Evolutionary conservation across 1,140 invertebrate species (phyloP), one percentile per base, ranked within the genome.

Genomic region (Fopius arisanus): DNA sequence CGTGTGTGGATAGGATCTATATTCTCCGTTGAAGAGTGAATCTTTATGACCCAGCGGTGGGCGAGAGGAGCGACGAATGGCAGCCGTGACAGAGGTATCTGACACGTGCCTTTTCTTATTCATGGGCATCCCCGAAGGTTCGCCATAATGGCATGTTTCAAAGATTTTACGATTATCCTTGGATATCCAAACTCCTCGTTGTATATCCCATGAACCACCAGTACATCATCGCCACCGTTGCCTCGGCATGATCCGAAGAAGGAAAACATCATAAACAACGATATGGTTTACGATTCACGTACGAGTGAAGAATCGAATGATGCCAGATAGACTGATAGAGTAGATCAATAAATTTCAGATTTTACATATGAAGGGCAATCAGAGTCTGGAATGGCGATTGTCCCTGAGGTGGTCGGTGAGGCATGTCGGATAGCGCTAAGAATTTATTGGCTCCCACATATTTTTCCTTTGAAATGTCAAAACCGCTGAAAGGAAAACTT

Each of bases 11-110:
- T n/a, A 80, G 77, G 82, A 83, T 84, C 81, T 83, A 82, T 81
- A 80, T 83, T 82, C 78, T 77, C 75, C 77, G 70, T 77, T 33
- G 29, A 26, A 2, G 77, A 78, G 75, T 81, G 80, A 82, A 82
- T 83, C 82, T 82, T 81, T 82, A 78, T 80, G 78, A 80, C 80
- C 81, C 33, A 77, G 76, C 76, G n/a, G 82, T 82, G 80, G 81
- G 80, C 78, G 82, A 82, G 72, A 78, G 80, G 80, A 83, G 72
- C 78, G 80, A 81, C 82, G 79, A 78, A 79, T 83, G 81, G 80
- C 83, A 78, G 80, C 67, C 79, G 81, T 84, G 81, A 83, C 79
- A 77, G 29, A 65, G 62, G 29, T 31, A 16, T n/a, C 62, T 65
- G 62, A 65, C 76, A 75, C 65, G 67, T 62, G 67, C 75, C 78